Percentiles rank a stretch among this genome's conserved stretches.
Evolutionary conservation across 2,888 invertebrate genomes (phyloP).

Genomic region (Agrilus mali): DNA sequence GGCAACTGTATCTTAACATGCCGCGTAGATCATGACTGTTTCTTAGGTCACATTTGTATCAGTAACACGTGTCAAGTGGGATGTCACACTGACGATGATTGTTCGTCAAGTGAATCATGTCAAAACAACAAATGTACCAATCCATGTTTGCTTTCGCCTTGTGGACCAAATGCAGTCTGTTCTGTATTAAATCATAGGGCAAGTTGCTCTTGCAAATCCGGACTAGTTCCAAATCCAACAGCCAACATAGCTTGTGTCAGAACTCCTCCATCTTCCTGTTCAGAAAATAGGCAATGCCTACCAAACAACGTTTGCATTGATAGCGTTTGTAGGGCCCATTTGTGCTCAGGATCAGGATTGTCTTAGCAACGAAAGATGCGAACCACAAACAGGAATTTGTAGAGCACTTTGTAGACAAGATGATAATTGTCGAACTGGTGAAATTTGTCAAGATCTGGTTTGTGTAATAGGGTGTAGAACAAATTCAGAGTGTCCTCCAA

Average conservation of each 20-base stretch:
- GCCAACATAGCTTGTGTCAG: conserved; percentile 80
- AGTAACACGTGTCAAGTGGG: conserved; percentile 77
- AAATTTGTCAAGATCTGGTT: conserved; percentile 71
- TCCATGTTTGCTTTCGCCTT: conserved; percentile 64
- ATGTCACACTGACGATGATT: conserved; percentile 78
- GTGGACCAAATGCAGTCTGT: conserved; percentile 76
- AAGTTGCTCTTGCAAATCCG: conserved; percentile 63
- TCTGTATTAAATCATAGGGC: conserved; percentile 70
- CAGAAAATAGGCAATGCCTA: conserved; percentile 63
- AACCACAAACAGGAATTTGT: conserved; percentile 56
- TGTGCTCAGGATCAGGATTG: conserved; percentile 68
- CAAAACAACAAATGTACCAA: conserved; percentile 67
- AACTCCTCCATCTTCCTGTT: conserved; percentile 62
- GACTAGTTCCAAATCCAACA: conserved; percentile 76
- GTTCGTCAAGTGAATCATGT: conserved; percentile 73
- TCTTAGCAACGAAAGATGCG: conserved; percentile 71
- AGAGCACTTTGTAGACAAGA: conserved; percentile 73
- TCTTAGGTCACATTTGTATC: conserved; percentile 80
- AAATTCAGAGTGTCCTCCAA: conserved; percentile 60
- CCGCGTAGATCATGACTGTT: conserved; percentile 82
- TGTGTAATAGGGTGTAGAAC: conserved; percentile 74
- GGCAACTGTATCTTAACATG: conserved; percentile 81
- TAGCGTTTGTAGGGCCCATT: conserved; percentile 61
- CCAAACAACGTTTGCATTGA: conserved; percentile 61
- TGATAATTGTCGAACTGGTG: conserved; percentile 75